Evolutionary conservation across 2,888 invertebrate genomes (phyloP), one percentile per base, ranked within the genome.

Genomic region (Coleophora deauratella): DNA sequence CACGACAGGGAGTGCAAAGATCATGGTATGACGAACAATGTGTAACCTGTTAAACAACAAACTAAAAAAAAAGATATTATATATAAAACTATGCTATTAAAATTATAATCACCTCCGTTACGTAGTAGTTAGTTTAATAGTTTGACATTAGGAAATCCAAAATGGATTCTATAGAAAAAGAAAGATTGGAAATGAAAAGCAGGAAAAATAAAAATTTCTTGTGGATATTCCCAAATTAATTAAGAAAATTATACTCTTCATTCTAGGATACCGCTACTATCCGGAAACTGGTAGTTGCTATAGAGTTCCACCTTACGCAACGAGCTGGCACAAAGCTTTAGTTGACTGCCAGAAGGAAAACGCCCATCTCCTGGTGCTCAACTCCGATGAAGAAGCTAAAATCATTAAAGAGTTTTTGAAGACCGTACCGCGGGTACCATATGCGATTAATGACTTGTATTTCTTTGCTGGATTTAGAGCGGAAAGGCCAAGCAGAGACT

Each of bases 251-350:
- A 4, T 21, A 6, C 21, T 6, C 21, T 21, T 21, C 21, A 4
- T 21, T 21, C 21, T 53, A 78, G 78, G 48, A 27, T 79, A 75
- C 48, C 37, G 46, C 30, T 68, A 66, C 51, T 51, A 52, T 9
- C 41, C 50, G n/a, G 57, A 55, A 33, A 52, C 62, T 1, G 59
- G 67, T 2, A 74, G 77, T 41, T 80, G 81, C 47, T 81, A 81
- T 56, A 72, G 59, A 36, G 59, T 77, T 0, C 58, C 73, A 0
- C 31, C 13, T 0, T 10, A 50, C 0, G 47, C 66, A 0, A 61
- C 46, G 30, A 56, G 70, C 0, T 81, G 81, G 81, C 66, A 72
- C 40, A 57, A 72, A 40, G 78, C 78, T 0, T 72, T 66, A 33
- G 59, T 58, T 0, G 71, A 73, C 34, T 81, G 80, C 44, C 54